Evolutionary conservation across 1,140 invertebrate species (phyloP).

Genomic region (Lucilia cuprina): DNA sequence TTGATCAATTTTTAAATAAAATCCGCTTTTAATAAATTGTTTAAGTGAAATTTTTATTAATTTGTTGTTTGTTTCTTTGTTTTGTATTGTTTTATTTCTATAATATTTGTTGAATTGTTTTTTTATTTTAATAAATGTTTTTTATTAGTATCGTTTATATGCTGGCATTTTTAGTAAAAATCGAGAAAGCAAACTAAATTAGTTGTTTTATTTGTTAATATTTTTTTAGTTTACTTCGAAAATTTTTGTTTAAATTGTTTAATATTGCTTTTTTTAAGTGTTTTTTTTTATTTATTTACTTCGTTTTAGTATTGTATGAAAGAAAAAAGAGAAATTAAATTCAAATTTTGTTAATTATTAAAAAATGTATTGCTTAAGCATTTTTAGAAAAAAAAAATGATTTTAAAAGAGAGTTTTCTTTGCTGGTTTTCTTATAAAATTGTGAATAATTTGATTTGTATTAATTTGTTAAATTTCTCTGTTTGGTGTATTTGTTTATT

Average conservation of each 20-base stretch:
- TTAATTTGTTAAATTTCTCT: background rate
- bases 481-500: background rate
- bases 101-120: slow-evolving; percentile 37
- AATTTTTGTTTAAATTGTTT: too few relatives aligned
- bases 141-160: slow-evolving; percentile 58
- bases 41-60: slow-evolving; percentile 26
- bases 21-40: slow-evolving; percentile 8
- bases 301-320: slow-evolving; percentile 34
- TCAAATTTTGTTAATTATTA: background rate
- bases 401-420: background rate
- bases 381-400: background rate
- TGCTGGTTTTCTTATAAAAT: background rate
- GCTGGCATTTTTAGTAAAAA: slow-evolving; percentile 46
- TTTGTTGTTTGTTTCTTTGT: slow-evolving; percentile 10
- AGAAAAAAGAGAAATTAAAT: background rate
- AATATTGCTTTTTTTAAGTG: slow-evolving; percentile 23
- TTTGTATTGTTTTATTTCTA: slow-evolving; percentile 36
- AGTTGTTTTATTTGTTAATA: background rate
- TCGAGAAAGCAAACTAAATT: slow-evolving; percentile 31
- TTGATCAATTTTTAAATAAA: background rate
- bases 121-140: background rate
- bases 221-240: background rate
- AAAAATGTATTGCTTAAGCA: background rate
- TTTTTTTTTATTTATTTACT: slow-evolving; percentile 40
- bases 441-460: background rate